phyloP scores from a whole-genome alignment of 2,797 vertebrate genomes.

The Platyrinchus mystaceus region DNA sequence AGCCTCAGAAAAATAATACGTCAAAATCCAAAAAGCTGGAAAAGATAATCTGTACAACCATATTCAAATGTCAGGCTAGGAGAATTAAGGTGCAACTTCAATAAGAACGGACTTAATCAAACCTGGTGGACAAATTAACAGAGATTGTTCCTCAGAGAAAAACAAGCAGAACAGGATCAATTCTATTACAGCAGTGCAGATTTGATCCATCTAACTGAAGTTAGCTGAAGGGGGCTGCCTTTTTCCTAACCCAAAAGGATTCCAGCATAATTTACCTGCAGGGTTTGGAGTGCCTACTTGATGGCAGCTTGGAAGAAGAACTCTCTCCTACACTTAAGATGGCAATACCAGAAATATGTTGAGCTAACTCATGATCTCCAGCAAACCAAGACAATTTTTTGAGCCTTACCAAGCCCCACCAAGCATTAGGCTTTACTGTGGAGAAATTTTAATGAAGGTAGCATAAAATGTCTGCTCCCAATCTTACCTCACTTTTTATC shows the following conservation, averaged over 20 bases:
- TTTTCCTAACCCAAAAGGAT: background rate
- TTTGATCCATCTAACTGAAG: background rate
- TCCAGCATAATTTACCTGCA: background rate
- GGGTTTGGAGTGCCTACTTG: background rate
- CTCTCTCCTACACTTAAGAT: background rate
- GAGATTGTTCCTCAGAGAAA: background rate
- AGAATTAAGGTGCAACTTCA: background rate
- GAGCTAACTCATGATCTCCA: background rate
- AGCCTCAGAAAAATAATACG: background rate
- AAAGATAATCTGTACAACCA: background rate
- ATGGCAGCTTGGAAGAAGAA: background rate
- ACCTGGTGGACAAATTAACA: background rate
- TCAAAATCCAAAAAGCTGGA: background rate
- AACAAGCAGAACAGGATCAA: background rate
- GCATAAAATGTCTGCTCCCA: background rate
- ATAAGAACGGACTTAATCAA: background rate
- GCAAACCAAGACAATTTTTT: background rate
- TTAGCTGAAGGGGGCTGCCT: background rate
- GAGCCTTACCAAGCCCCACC: background rate
- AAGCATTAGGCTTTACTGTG: background rate
- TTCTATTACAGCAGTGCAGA: background rate
- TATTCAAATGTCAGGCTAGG: background rate
- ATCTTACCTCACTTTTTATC: constrained; percentile 76
- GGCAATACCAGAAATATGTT: background rate
- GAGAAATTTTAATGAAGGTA: background rate